These are phyloP conservation scores for Synanthedon andrenaeformis DNA, from an alignment of 2,888 invertebrate genomes.

Conservation along the genomic window DNA sequence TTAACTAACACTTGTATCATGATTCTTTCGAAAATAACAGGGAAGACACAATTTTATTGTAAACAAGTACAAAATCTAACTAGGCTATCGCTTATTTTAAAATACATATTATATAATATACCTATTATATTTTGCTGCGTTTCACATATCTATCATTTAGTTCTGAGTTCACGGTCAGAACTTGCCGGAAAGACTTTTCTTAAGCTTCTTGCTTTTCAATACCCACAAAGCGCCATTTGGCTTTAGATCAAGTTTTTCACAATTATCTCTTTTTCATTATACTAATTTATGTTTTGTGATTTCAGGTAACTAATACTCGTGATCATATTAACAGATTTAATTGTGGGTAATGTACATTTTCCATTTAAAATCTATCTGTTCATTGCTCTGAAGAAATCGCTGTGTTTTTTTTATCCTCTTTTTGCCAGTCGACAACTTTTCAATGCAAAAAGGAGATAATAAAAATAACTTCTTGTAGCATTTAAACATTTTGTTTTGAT, in stretches of 20 bases:
- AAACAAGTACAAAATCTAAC: too few relatives aligned
- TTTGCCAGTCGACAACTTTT: too few relatives aligned
- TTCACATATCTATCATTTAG: constrained; percentile 4
- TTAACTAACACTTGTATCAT: too few relatives aligned
- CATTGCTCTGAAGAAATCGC: too few relatives aligned
- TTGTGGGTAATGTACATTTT: background rate
- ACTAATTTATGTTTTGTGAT: too few relatives aligned
- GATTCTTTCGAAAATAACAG: too few relatives aligned
- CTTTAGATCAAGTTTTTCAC: constrained; percentile 8
- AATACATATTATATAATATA: too few relatives aligned
- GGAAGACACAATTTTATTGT: too few relatives aligned
- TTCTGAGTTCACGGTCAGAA: constrained; percentile 5
- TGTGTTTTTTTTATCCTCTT: too few relatives aligned
- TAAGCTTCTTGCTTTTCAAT: constrained; percentile 14
- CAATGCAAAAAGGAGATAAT: too few relatives aligned
- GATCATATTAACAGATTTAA: background rate
- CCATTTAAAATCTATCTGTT: background rate
- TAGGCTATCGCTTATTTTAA: too few relatives aligned
- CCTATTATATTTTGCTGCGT: background rate
- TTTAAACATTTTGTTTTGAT: constrained; percentile 8
- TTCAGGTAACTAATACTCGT: background rate
- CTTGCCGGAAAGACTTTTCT: constrained; percentile 6
- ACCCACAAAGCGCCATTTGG: constrained; percentile 18
- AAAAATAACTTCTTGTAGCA: background rate
- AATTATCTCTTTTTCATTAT: constrained; percentile 1